Evolutionary conservation across 1,140 invertebrate genomes (phyloP).

Genomic region (Antheraea pernyi): DNA sequence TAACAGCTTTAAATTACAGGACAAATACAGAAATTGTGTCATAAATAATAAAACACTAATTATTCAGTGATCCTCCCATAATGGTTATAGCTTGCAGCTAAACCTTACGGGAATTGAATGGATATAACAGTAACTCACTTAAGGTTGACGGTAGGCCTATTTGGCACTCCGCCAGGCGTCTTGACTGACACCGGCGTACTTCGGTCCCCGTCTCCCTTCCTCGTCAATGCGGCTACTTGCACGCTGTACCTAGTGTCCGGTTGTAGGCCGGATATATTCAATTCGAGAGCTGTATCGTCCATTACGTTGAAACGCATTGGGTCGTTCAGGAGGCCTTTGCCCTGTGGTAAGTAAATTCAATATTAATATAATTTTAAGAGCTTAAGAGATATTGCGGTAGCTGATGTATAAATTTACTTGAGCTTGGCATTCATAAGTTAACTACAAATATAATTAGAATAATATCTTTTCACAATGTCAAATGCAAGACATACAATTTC

Average conservation of each 20-base stretch:
- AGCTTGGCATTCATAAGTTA: too few relatives aligned
- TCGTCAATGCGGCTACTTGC: slow-evolving; percentile 95
- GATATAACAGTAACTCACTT: slow-evolving; percentile 82
- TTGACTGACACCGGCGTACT: slow-evolving; percentile 90
- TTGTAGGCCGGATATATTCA: slow-evolving; percentile 93
- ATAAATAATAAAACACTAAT: not conserved
- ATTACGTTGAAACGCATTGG: slow-evolving; percentile 91
- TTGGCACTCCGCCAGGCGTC: slow-evolving; percentile 96
- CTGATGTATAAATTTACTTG: too few relatives aligned
- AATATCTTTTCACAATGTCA: too few relatives aligned
- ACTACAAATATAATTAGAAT: too few relatives aligned
- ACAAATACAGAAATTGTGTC: too few relatives aligned
- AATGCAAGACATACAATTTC: too few relatives aligned
- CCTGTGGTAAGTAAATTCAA: slow-evolving; percentile 68
- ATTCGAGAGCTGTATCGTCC: slow-evolving; percentile 87
- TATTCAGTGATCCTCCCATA: not conserved
- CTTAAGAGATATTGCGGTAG: too few relatives aligned
- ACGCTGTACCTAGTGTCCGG: slow-evolving; percentile 96
- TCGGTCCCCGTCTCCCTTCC: slow-evolving; percentile 96
- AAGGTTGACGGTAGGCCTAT: slow-evolving; percentile 90
- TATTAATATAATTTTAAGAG: not conserved
- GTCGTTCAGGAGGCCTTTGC: slow-evolving; percentile 89
- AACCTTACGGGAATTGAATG: not conserved
- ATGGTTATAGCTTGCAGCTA: not conserved
- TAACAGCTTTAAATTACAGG: too few relatives aligned